Evolutionary conservation across 1,140 invertebrate species (phyloP).

Genomic region (Patella vulgata): DNA sequence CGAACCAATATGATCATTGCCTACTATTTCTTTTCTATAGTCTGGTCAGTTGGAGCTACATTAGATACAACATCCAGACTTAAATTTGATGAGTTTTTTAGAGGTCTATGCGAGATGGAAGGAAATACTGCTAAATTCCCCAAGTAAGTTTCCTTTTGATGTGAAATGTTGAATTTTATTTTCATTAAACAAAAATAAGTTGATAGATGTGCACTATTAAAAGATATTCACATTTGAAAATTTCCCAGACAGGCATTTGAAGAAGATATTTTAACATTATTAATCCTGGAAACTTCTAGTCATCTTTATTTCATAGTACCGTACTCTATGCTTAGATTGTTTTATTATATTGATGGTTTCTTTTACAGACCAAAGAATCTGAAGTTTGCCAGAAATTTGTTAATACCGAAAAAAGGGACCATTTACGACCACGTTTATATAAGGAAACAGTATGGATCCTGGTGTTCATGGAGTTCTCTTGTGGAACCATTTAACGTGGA

Average conservation of each 20-base stretch:
- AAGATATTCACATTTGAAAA: neutral
- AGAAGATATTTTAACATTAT: too few relatives aligned
- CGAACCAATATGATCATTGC: conserved; percentile 61
- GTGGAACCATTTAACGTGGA: conserved; percentile 53
- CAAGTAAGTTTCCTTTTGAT: conserved; percentile 62
- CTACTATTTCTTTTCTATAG: conserved; percentile 64
- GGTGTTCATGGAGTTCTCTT: conserved; percentile 59
- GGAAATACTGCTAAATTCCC: conserved; percentile 70
- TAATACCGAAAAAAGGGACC: conserved; percentile 73
- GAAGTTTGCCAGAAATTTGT: conserved; percentile 56
- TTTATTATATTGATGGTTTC: too few relatives aligned
- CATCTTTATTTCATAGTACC: too few relatives aligned
- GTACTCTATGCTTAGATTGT: too few relatives aligned
- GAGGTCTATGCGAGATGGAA: conserved; percentile 61
- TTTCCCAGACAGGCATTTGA: too few relatives aligned
- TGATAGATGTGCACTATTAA: neutral
- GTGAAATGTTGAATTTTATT: too few relatives aligned
- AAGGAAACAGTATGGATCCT: conserved; percentile 57
- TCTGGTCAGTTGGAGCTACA: conserved; percentile 65
- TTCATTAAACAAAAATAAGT: too few relatives aligned
- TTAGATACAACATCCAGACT: conserved; percentile 58
- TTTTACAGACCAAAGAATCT: conserved; percentile 61
- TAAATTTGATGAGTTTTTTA: conserved; percentile 66
- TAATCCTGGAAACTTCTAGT: too few relatives aligned
- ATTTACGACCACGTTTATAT: conserved; percentile 65